Conservation (phyloP, 1,140 invertebrate genomes). For the Scaptomyza montana region DNA sequence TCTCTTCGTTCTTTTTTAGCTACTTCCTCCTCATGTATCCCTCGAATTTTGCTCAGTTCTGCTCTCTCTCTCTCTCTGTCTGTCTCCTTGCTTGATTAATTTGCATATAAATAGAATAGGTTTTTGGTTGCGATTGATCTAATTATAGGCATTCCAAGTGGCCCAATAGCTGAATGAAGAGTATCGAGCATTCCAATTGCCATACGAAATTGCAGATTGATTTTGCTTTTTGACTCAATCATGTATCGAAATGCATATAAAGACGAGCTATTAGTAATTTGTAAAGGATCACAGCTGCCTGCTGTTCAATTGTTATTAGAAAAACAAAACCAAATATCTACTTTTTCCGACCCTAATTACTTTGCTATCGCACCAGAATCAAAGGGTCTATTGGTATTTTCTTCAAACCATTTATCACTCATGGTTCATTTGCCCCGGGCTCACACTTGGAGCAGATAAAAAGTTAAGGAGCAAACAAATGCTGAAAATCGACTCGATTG, state of each 20-base stretch:
- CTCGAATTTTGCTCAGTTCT: constrained; percentile 7
- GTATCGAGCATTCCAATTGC: constrained; percentile 18
- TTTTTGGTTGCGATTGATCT: constrained; percentile 41
- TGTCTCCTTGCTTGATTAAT: constrained; percentile 56
- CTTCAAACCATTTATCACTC: constrained; percentile 51
- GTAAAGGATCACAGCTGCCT: constrained; percentile 15
- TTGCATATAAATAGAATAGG: constrained; percentile 74
- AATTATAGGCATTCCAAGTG: constrained; percentile 46
- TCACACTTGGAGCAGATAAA: not conserved
- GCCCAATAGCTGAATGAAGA: constrained; percentile 16
- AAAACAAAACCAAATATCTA: too few species aligned
- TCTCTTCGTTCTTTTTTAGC: too few species aligned
- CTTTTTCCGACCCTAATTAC: too few species aligned
- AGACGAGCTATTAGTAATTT: too few species aligned
- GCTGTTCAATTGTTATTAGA: constrained; percentile 12
- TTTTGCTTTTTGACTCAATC: not conserved
- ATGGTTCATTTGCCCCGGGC: constrained; percentile 39
- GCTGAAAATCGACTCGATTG: constrained; percentile 37
- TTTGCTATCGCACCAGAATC: not conserved
- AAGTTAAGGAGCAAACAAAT: constrained; percentile 40
- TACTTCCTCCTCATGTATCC: constrained; percentile 17
- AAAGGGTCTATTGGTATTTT: constrained; percentile 6
- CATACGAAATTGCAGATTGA: constrained; percentile 38
- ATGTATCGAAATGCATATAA: too few species aligned
- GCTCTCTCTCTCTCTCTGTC: not conserved